Base-by-base conservation (phyloP, 2,113 vertebrate genomes). In the Petrocephalus zakoni region DNA sequence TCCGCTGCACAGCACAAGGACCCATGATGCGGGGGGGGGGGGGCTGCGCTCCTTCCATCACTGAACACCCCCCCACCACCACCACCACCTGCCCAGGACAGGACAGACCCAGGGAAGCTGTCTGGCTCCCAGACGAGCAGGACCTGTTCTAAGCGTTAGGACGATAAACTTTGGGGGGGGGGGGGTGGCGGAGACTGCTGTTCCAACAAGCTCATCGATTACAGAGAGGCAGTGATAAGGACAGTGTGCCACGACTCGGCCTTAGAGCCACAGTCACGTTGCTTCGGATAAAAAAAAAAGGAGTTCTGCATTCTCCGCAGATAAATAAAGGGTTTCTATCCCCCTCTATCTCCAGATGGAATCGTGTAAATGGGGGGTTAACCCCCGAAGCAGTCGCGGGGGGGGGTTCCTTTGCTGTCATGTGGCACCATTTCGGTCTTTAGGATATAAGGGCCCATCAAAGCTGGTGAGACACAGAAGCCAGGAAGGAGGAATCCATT, bases 321-420 rank as follows among this genome's bases (percentile, higher is more conserved):
- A 68, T 68, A 88, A 90, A 92, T 91, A 89, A 84, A 91, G 91
- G 89, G 42, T 91, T 94, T 87, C 91, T 90, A 90, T 91, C 92
- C 19, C 42, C 13, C 15, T 68, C 85, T 55, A 5, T 85, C 90
- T 92, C 91, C 90, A 94, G 93, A 94, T 93, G 91, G 90, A 92
- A 92, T 91, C 81, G 89, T 93, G 91, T 92, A 94, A 94, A 94
- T 91, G 89, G 89, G 89, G 92, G 92, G 93, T 93, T 91, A 93
- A 94, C 49, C 92, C 92, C 91, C 90, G 89, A 93, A 90, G 90
- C 91, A 93, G 92, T 92, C 92, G 92, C 83, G 90, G 89, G 61
- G 85, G 89, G 46, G 88, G 89, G 64, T 90, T 92, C 92, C 89
- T 91, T 86, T 37, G 88, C 82, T 88, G 91, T 91, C 90, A 90